Base-by-base conservation (phyloP, 2,113 vertebrate species). In the Xenopus borealis region DNA sequence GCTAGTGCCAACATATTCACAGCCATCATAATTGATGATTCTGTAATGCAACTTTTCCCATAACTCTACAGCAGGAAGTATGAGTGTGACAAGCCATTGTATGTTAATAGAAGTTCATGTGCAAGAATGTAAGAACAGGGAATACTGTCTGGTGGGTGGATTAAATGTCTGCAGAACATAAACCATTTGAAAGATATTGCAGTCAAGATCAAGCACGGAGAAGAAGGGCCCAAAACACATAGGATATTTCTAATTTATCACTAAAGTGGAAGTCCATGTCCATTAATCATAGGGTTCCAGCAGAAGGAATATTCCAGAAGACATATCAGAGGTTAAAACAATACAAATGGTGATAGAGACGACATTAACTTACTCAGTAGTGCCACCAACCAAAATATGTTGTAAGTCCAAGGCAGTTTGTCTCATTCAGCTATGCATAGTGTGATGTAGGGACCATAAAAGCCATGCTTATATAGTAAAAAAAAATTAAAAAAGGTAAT, bases 241-340 rank as follows among this genome's bases (percentile, higher is more conserved):
- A 69, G 66, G 68, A 69, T 66, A 69, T 76, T 76, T 69, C 66
- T 63, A 63, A 76, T 76, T 69, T 69, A 76, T 76, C 73, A 76
- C 69, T 55, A 76, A 76, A 61, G 58, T 76, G 58, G 66, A 76
- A 76, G 68, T 76, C 73, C 66, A 55, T 63, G 3, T 27, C 33
- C 66, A 69, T 76, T 76, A 63, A 69, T 76, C 73, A 76, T 76
- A 55, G 13, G 59, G 27, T 45, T 55, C 53, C 14, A 69, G 73
- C 57, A 27, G 46, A 44, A 76, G 73, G 63, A 27, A 27, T 27
- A 27, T 27, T 27, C 23, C 23, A 27, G 23, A 27, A 76, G 73
- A 76, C 73, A 69, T 76, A 69, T 63, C 73, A 69, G 69, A 69
- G 73, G 73, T 69, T 76, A 76, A 76, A 69, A 76, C 59, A 76